A percentile compares a stretch with the other conserved stretches of the same genome.
Conservation (phyloP, 1,140 invertebrate genomes). For the Aphelenchoides besseyi region DNA sequence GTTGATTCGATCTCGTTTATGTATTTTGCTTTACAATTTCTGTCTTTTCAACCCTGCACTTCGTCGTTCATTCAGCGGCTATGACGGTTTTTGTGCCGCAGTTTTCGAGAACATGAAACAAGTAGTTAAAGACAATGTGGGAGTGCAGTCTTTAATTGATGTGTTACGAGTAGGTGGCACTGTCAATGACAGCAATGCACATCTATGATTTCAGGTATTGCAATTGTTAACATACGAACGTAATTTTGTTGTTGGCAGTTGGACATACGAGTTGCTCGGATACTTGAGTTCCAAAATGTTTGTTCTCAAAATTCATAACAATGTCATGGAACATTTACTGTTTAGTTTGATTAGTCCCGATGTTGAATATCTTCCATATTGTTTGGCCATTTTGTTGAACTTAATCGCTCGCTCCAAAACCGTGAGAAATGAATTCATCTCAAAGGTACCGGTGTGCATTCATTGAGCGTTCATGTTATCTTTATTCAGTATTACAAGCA, state of each 20-base stretch:
- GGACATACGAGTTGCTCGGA: slow-evolving; percentile 35
- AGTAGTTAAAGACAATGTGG: slow-evolving; percentile 33
- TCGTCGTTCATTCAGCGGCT: slow-evolving; percentile 4
- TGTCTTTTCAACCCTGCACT: slow-evolving; percentile 20
- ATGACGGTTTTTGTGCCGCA: slow-evolving; percentile 23
- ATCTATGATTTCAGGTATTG: slow-evolving; percentile 21
- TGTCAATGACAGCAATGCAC: too few relatives aligned
- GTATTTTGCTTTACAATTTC: neutral
- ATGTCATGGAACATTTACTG: too few relatives aligned
- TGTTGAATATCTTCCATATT: slow-evolving; percentile 44
- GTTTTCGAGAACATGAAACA: slow-evolving; percentile 29
- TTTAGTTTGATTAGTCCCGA: slow-evolving; percentile 30
- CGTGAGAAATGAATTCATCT: slow-evolving; percentile 11
- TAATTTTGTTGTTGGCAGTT: slow-evolving; percentile 32
- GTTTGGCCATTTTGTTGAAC: slow-evolving; percentile 44
- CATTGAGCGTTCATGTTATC: neutral
- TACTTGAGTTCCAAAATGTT: slow-evolving; percentile 41
- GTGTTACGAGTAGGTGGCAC: slow-evolving; percentile 25
- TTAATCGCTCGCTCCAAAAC: slow-evolving; percentile 42
- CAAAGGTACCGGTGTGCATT: neutral
- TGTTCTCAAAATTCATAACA: too few relatives aligned
- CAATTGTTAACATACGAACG: slow-evolving; percentile 39
- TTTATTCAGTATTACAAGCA: slow-evolving; percentile 1
- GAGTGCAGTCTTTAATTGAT: slow-evolving; percentile 40
- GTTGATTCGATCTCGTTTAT: slow-evolving; percentile 12